Base-by-base conservation (phyloP, 2,797 vertebrate genomes). In the Anomalospiza imberbis region DNA sequence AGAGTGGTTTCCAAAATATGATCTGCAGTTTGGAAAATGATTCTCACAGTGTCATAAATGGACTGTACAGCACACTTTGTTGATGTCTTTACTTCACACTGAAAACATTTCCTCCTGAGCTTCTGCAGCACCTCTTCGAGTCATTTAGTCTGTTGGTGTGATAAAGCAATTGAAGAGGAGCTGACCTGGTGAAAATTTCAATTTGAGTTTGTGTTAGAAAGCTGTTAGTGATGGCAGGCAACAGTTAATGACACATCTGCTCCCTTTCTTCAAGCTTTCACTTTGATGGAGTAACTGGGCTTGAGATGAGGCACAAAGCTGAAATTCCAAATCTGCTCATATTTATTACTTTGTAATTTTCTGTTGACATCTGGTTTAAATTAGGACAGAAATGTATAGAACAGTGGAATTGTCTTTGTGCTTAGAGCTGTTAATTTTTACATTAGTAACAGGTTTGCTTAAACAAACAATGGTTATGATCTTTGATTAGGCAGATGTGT, bases 221-320 rank as follows among this genome's bases (percentile, higher is more conserved):
- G 60, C 21, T 77, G 34, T 50, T 50, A 38, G 22, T 42, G 42
- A 50, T 79, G 95, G 72, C 68, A 94, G 71, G 91, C 85, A 96
- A 94, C 57, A 87, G 94, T 96, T 97, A 96, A 96, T 65, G 74
- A 29, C 62, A 76, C 96, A 96, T 95, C 95, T 96, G 95, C 82
- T 96, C 22, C 6, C 6, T 73, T 96, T 91, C 78, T 85, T 42
- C 0, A 1, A 16, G 65, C 57, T 83, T 81, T 81, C 80, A 95
- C 86, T 81, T 44, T 92, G 94, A 94, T 85, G 67, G 63, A 96
- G 76, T 94, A 88, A 88, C 83, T 89, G 85, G 79, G 38, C 93
- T 93, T 40, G 75, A 92, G 63, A 67, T 82, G 81, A 88, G 67
- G 63, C 74, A 83, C 22, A 6, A 84, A 90, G 26, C 51, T 91